A percentile compares a stretch with the other conserved stretches of the same genome.
Evolutionary conservation across 2,888 invertebrate species (phyloP).

Genomic region (Galerucella nymphaeae): DNA sequence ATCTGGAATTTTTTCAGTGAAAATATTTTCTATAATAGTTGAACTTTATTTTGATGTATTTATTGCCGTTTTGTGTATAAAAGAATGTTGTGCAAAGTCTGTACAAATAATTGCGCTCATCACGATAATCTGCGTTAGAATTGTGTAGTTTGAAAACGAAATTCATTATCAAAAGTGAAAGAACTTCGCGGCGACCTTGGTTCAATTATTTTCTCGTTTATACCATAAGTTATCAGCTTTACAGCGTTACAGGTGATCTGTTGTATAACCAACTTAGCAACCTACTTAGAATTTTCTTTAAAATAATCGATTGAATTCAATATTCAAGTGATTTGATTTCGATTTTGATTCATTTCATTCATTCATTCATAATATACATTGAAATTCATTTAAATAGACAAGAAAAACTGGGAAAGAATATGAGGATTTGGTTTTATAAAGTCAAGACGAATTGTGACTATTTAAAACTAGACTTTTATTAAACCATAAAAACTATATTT

Average conservation of each 20-base stretch:
- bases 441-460: no score
- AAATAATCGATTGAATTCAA: neutral
- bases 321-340: no score
- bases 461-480: no score
- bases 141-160: slow-evolving; percentile 52
- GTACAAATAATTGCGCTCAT: neutral
- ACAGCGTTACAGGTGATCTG: slow-evolving; percentile 39
- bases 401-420: no score
- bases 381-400: no score
- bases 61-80: neutral
- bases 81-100: neutral
- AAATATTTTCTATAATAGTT: no score
- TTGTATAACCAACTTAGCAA: slow-evolving; percentile 44
- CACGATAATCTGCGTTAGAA: slow-evolving; percentile 1
- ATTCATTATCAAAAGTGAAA: slow-evolving; percentile 62
- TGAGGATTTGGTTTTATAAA: no score
- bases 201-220: slow-evolving; percentile 45
- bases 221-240: slow-evolving; percentile 41
- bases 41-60: no score
- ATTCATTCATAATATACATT: no score
- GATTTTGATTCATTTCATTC: no score
- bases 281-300: slow-evolving; percentile 27
- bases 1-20: no score
- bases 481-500: no score
- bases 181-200: slow-evolving; percentile 55